Conservation (phyloP, 2,888 invertebrate species). For the Microctonus brassicae region DNA sequence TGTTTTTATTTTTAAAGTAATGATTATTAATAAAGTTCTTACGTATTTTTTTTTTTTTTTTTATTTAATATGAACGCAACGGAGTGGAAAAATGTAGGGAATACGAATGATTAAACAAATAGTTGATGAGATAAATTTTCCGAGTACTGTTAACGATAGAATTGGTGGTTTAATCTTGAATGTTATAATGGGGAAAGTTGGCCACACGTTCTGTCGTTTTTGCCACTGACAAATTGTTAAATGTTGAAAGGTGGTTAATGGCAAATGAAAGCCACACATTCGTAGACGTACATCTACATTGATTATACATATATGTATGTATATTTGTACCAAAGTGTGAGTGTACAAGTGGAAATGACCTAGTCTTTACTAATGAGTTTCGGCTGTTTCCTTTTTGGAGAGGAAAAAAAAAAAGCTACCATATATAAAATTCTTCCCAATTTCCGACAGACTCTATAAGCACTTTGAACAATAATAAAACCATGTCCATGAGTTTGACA, state of each 20-base stretch:
- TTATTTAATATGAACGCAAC: too few species aligned
- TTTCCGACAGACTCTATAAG: constrained; percentile 46
- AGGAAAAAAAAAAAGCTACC: too few species aligned
- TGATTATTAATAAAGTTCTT: too few species aligned
- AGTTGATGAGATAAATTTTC: too few species aligned
- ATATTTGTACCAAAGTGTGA: too few species aligned
- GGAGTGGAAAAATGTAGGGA: too few species aligned
- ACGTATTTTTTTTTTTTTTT: too few species aligned
- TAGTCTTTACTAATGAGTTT: constrained; percentile 49
- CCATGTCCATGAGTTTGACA: background rate
- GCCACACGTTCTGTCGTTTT: background rate
- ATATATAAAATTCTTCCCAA: constrained; percentile 35
- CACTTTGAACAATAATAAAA: constrained; percentile 3
- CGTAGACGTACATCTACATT: constrained; percentile 19
- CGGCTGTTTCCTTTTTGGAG: constrained; percentile 42
- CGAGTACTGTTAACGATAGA: background rate
- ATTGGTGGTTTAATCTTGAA: background rate
- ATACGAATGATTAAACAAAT: too few species aligned
- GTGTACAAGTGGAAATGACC: constrained; percentile 42
- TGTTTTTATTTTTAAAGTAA: too few species aligned
- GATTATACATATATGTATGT: too few species aligned
- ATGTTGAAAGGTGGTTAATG: constrained; percentile 42
- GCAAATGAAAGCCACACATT: constrained; percentile 45
- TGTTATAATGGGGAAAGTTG: background rate
- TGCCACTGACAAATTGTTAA: constrained; percentile 46